Percentiles rank a stretch among this genome's conserved stretches.
Conservation (phyloP, 2,888 invertebrate species). For the Isoperla grammatica region DNA sequence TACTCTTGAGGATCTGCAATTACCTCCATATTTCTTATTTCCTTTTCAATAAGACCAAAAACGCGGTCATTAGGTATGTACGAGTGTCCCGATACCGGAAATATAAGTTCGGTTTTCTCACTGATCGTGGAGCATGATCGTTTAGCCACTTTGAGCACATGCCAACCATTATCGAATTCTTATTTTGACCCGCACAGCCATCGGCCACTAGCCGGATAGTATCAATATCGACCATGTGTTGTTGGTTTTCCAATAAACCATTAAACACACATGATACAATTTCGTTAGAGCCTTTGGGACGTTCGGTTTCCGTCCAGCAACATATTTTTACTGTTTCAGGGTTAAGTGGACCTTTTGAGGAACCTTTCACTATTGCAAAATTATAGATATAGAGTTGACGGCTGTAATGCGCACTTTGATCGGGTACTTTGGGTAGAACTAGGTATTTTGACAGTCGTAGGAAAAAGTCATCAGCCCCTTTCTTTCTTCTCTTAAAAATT, state of each 20-base stretch:
- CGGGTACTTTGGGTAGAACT: conserved; percentile 29
- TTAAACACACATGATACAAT: conserved; percentile 18
- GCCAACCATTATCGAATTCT: conserved; percentile 35
- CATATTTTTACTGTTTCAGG: conserved; percentile 12
- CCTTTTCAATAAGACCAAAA: conserved; percentile 35
- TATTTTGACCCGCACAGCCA: conserved; percentile 38
- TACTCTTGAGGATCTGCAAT: conserved; percentile 33
- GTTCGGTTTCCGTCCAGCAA: conserved; percentile 16
- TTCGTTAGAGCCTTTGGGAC: conserved; percentile 14
- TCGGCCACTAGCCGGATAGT: conserved; percentile 36
- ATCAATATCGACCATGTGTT: background rate
- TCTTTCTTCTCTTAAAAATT: conserved; percentile 5
- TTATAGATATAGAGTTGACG: conserved; percentile 30
- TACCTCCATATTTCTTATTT: conserved; percentile 30
- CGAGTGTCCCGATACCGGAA: conserved; percentile 36
- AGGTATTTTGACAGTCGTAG: conserved; percentile 24
- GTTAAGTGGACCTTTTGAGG: conserved; percentile 18
- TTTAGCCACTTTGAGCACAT: conserved; percentile 34
- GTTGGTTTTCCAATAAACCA: background rate
- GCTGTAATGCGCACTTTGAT: conserved; percentile 30
- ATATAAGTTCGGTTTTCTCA: conserved; percentile 34
- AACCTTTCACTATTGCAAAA: conserved; percentile 25
- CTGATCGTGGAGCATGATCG: conserved; percentile 27
- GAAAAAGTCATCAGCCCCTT: conserved; percentile 8
- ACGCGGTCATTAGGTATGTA: conserved; percentile 36